Evolutionary conservation across 2,113 vertebrate species (phyloP), one percentile per base, ranked within the genome.

Genomic region (Cheirogaleus medius): DNA sequence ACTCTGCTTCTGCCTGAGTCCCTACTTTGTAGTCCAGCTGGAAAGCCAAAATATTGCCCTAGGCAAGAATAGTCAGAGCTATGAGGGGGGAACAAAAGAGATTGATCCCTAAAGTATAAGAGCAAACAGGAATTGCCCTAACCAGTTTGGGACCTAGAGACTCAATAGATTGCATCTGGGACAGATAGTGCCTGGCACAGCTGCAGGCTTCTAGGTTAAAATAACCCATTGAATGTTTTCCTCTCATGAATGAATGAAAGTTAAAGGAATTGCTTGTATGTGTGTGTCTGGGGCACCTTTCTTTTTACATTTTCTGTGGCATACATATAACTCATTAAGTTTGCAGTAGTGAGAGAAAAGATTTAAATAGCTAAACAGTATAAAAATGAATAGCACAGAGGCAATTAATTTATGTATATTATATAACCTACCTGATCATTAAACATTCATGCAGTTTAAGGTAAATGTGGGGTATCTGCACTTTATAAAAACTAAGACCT

Each of bases 321-420:
- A 11, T 63, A 80, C 42, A n/a, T 83, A 58, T 91, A 91, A 90
- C 88, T 92, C 39, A 83, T 82, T 63, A 90, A 88, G 44, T 58
- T 63, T 63, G 32, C 14, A 81, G 8, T 52, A n/a, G 6, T 73
- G 34, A 91, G 25, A 88, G 42, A 15, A 85, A 87, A 20, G 5
- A 78, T 73, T 84, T 96, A 87, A 87, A 60, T 86, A 54, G 3
- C 68, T 47, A 95, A 95, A 97, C 87, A 82, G 39, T 13, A 5
- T 17, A 4, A 91, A 97, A 20, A 87, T 95, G 56, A 94, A 39
- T 12, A 34, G 85, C 23, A 93, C 9, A 15, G 4, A 94, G 23
- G 29, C 18, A 84, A 76, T 91, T 90, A 93, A 94, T 83, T 63
- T 94, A 64, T 94, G 25, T 74, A 4, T 12, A 21, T 88, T 63